Percentiles rank a stretch among this genome's conserved stretches.
phyloP scores from a whole-genome alignment of 92 coral and sea anemone species.

The Zoanthus solanderi region DNA sequence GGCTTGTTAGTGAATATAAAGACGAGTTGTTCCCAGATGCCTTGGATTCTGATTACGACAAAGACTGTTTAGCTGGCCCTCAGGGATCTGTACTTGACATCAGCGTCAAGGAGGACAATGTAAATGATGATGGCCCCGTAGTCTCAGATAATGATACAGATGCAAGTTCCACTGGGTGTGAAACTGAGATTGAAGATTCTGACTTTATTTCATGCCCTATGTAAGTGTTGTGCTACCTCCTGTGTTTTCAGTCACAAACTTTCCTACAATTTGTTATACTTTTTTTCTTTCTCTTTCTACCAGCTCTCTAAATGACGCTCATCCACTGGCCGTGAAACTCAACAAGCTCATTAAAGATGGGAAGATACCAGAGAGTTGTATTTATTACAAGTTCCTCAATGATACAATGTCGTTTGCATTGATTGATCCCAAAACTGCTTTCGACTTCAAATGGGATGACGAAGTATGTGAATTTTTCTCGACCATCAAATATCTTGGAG shows the following conservation, averaged over 20 bases:
- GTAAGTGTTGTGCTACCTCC: constrained; percentile 52
- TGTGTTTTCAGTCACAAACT: constrained; percentile 31
- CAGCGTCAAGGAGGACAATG: constrained; percentile 44
- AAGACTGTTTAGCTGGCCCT: constrained; percentile 45
- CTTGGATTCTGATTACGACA: constrained; percentile 48
- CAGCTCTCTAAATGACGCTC: constrained; percentile 41
- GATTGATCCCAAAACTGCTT: constrained; percentile 42
- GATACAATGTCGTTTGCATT: constrained; percentile 61
- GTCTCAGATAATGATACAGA: neutral
- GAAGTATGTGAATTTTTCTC: constrained; percentile 44
- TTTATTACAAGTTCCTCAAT: constrained; percentile 53
- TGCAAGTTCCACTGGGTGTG: neutral
- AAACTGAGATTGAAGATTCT: constrained; percentile 58
- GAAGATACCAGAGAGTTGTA: constrained; percentile 57
- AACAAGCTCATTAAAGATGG: constrained; percentile 57
- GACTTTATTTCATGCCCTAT: constrained; percentile 53
- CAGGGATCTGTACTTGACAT: constrained; percentile 50
- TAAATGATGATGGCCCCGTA: constrained; percentile 47
- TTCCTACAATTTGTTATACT: constrained; percentile 28
- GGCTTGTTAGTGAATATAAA: constrained; percentile 47
- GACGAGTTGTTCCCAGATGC: constrained; percentile 50
- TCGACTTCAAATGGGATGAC: constrained; percentile 61
- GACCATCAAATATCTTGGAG: constrained; percentile 65
- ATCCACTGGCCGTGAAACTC: constrained; percentile 55
- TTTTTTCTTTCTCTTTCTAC: too few species aligned